Evolutionary conservation across 2,113 vertebrate species (phyloP).

Genomic region (Tursiops truncatus): DNA sequence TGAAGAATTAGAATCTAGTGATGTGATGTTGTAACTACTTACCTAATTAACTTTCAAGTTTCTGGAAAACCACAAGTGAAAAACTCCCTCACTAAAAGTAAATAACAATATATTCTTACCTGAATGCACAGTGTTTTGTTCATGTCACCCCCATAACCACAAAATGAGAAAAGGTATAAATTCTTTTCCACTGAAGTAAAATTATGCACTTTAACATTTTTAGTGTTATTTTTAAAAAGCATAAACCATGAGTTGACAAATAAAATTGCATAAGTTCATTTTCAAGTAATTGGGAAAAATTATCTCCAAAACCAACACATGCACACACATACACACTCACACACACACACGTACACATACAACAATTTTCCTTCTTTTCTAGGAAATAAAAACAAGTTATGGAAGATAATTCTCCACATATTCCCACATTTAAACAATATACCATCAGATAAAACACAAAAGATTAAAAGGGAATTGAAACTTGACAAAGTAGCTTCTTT

Average conservation of each 20-base stretch:
- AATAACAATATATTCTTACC: not conserved
- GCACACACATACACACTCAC: not conserved
- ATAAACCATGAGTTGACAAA: not conserved
- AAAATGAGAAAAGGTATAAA: slow-evolving; percentile 21
- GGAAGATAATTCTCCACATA: not conserved
- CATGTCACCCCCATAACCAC: not conserved
- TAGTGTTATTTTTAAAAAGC: not conserved
- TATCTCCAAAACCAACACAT: not conserved
- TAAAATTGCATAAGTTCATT: not conserved
- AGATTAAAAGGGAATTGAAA: not conserved
- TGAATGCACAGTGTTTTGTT: slow-evolving; percentile 20
- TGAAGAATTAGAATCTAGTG: slow-evolving; percentile 1
- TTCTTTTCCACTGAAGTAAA: slow-evolving; percentile 43
- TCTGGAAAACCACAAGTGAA: not conserved
- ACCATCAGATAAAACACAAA: not conserved
- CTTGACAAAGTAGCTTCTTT: not conserved
- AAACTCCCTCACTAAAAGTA: not conserved
- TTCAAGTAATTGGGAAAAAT: slow-evolving; percentile 31
- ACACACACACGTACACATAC: not conserved
- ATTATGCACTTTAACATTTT: not conserved
- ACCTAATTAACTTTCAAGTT: slow-evolving; percentile 7
- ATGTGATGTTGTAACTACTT: slow-evolving; percentile 12
- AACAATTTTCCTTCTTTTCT: not conserved
- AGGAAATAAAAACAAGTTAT: not conserved
- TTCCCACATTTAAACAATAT: not conserved